Evolutionary conservation across 2,888 invertebrate species (phyloP).

Genomic region (Metopia argyrocephala): DNA sequence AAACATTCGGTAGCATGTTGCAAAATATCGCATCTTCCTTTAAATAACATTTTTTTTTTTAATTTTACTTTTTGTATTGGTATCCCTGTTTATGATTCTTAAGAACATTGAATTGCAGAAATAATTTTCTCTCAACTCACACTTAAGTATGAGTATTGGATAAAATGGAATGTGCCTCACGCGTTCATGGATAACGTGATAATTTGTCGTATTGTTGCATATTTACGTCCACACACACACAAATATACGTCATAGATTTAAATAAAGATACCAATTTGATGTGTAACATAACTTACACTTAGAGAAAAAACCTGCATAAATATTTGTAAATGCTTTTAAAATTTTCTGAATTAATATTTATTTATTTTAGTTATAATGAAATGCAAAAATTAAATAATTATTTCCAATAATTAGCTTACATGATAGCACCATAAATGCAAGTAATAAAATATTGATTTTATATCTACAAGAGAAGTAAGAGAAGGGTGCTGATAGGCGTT

Average conservation of each 20-base stretch:
- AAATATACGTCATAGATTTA: background rate
- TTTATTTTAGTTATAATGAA: too few species aligned
- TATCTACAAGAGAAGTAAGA: too few species aligned
- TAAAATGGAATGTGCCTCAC: constrained; percentile 67
- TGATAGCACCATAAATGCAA: too few species aligned
- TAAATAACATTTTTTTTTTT: background rate
- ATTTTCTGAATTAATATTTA: too few species aligned
- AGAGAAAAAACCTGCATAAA: background rate
- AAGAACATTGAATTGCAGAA: constrained; percentile 48
- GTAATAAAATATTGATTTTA: too few species aligned
- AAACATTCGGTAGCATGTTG: too few species aligned
- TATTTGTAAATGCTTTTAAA: too few species aligned
- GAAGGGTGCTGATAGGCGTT: too few species aligned
- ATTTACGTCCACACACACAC: background rate
- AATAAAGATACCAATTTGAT: too few species aligned
- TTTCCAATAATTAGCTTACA: too few species aligned
- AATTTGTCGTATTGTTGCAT: constrained; percentile 68
- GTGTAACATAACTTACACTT: background rate
- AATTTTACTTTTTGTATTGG: background rate
- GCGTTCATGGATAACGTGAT: constrained; percentile 75
- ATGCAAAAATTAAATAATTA: too few species aligned
- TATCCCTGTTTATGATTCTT: background rate
- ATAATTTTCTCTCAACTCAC: constrained; percentile 30
- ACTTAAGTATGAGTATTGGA: background rate
- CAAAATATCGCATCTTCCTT: too few species aligned